A percentile compares a stretch with the other conserved stretches of the same genome.
These are phyloP conservation scores for Oenanthe melanoleuca DNA, from an alignment of 2,113 vertebrate genomes.

Conservation along the genomic window DNA sequence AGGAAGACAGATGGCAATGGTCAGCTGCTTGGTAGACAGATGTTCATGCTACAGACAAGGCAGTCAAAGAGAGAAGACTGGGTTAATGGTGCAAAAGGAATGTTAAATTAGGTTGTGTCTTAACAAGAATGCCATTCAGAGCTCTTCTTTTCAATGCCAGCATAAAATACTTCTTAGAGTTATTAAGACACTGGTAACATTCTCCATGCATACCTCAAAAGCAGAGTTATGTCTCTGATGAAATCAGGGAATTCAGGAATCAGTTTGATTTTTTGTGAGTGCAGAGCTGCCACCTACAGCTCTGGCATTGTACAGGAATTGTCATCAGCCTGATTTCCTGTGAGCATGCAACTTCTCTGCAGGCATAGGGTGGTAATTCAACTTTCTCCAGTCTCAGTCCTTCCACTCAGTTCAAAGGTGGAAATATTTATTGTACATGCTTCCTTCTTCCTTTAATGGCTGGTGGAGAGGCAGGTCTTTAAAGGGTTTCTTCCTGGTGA, in stretches of 20 bases:
- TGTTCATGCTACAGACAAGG: neutral
- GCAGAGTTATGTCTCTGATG: neutral
- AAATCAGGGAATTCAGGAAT: too few species aligned
- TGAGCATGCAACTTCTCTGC: neutral
- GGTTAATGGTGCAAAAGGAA: neutral
- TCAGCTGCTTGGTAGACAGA: neutral
- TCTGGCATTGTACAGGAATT: neutral
- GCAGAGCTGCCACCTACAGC: neutral
- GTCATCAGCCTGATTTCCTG: neutral
- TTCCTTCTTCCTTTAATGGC: neutral
- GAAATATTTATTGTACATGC: neutral
- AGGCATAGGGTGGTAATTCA: neutral
- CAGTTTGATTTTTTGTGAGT: neutral
- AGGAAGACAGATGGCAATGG: neutral
- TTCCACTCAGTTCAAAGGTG: neutral
- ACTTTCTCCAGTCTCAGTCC: neutral
- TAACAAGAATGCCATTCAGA: neutral
- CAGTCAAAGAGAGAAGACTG: neutral
- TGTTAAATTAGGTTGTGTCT: neutral
- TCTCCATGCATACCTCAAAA: neutral
- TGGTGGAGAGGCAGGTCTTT: neutral
- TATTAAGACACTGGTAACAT: neutral
- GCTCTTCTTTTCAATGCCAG: neutral
- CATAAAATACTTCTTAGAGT: neutral
- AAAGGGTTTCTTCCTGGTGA: neutral